phyloP scores from a whole-genome alignment of 1,140 invertebrate genomes.

The Drosophila truncata region DNA sequence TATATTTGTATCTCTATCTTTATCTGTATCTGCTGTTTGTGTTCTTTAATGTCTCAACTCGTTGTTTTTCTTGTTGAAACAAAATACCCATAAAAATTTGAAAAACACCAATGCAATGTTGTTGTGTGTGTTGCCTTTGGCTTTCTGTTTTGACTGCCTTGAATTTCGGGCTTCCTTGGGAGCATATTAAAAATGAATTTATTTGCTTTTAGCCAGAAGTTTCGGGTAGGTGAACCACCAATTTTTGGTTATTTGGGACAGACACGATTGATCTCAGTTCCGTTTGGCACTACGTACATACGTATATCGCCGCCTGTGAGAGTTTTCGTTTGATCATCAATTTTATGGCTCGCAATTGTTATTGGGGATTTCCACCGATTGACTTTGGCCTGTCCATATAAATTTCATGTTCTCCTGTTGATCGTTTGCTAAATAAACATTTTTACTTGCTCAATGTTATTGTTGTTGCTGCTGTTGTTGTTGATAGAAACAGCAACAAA shows the following conservation, averaged over 20 bases:
- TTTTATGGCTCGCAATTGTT: slow-evolving; percentile 74
- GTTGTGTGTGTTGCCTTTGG: background rate
- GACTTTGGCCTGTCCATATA: slow-evolving; percentile 80
- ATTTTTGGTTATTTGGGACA: slow-evolving; percentile 44
- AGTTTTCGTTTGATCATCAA: slow-evolving; percentile 83
- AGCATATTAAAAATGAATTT: slow-evolving; percentile 81
- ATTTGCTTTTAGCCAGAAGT: slow-evolving; percentile 65
- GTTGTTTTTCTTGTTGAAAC: slow-evolving; percentile 74
- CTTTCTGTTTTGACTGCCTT: slow-evolving; percentile 20
- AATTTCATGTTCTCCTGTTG: slow-evolving; percentile 75
- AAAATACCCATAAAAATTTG: slow-evolving; percentile 75
- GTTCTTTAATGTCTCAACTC: slow-evolving; percentile 57
- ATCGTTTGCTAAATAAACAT: slow-evolving; percentile 82
- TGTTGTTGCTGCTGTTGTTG: slow-evolving; percentile 19
- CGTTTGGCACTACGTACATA: slow-evolving; percentile 43
- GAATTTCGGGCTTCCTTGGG: slow-evolving; percentile 24
- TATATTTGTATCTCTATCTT: slow-evolving; percentile 2
- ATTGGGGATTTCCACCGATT: slow-evolving; percentile 73
- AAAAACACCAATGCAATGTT: slow-evolving; percentile 26
- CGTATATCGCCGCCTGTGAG: slow-evolving; percentile 51
- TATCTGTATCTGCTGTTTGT: slow-evolving; percentile 53
- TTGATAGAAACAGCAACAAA: slow-evolving; percentile 26
- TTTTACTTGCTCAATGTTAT: slow-evolving; percentile 50
- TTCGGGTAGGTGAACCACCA: slow-evolving; percentile 8
- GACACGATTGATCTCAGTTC: slow-evolving; percentile 78